Evolutionary conservation across 35 echinoderm and acorn worm genomes (phyloP).

Genomic region (Holothuria glaberrima): DNA sequence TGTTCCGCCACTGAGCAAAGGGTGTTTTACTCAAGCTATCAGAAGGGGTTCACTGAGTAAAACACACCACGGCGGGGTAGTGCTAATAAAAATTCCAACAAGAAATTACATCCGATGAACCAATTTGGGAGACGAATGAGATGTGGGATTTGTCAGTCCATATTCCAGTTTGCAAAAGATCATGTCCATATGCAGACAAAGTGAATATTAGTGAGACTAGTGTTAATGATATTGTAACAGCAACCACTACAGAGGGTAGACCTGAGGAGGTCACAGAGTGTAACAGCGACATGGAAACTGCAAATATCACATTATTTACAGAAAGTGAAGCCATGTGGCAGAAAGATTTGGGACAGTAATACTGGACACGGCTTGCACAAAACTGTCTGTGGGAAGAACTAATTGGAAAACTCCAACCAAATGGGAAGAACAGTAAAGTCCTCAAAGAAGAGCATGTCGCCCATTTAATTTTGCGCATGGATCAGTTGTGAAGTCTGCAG

Average conservation of each 20-base stretch:
- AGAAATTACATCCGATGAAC: conserved; percentile 23
- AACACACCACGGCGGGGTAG: neutral
- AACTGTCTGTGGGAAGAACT: too few species aligned
- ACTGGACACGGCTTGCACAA: conserved; percentile 23
- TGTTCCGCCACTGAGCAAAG: too few species aligned
- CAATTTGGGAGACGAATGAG: conserved; percentile 28
- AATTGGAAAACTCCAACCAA: too few species aligned
- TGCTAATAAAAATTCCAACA: neutral
- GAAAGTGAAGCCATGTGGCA: conserved; percentile 8
- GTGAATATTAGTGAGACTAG: neutral
- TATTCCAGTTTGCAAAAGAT: conserved; percentile 20
- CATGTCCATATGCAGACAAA: neutral
- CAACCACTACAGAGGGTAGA: neutral
- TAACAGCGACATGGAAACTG: conserved; percentile 36
- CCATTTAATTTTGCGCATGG: too few species aligned
- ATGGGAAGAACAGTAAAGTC: too few species aligned
- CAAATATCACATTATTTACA: conserved; percentile 9
- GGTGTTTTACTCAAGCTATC: neutral
- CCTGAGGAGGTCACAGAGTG: neutral
- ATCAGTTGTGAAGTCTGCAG: too few species aligned
- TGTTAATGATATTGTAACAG: neutral
- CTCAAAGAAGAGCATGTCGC: too few species aligned
- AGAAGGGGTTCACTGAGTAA: neutral
- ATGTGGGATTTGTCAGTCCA: conserved; percentile 34
- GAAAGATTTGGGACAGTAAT: conserved; percentile 17